Conservation (phyloP, 2,797 vertebrate genomes). For the Tokudaia muenninki region DNA sequence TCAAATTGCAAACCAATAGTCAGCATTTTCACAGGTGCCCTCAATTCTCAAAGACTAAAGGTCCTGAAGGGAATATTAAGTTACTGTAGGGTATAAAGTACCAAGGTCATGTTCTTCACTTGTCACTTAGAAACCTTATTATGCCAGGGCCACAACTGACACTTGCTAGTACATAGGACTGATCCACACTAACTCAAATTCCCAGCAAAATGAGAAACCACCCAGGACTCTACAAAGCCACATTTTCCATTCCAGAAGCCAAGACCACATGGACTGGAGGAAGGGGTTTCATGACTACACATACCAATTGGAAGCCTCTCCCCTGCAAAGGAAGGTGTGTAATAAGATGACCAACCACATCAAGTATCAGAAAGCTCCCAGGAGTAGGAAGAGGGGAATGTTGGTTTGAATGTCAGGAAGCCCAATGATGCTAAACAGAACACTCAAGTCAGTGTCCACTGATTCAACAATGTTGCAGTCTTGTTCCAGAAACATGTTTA, state of each 20-base stretch:
- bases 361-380: neutral
- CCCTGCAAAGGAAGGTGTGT: neutral
- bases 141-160: neutral
- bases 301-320: neutral
- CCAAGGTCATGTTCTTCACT: neutral
- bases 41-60: neutral
- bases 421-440: neutral
- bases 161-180: neutral
- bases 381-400: neutral
- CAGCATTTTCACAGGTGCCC: neutral
- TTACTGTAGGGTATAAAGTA: neutral
- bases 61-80: neutral
- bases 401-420: neutral
- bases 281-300: neutral
- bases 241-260: neutral
- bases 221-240: neutral
- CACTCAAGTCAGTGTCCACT: neutral
- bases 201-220: neutral
- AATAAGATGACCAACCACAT: neutral
- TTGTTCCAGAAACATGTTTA: neutral
- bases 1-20: neutral
- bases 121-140: neutral
- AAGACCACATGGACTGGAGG: neutral
- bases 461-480: neutral
- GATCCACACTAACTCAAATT: conserved; percentile 6